Conservation (phyloP, 2,888 invertebrate genomes). For the Scelioninae gen. 2 region DNA sequence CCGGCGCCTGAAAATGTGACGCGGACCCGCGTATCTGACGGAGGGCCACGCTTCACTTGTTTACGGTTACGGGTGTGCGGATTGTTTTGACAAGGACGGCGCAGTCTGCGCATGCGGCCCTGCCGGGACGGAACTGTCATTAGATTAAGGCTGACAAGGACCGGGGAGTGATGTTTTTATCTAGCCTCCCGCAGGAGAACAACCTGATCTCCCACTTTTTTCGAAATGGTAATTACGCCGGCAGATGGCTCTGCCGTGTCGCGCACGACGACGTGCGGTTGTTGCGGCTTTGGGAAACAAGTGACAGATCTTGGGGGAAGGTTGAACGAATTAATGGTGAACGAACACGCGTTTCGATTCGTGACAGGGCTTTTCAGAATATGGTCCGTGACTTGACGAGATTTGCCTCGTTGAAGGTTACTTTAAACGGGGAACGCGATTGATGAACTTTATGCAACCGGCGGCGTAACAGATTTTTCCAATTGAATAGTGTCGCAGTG, state of each 20-base stretch:
- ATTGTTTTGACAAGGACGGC: slow-evolving; percentile 15
- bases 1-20: background rate
- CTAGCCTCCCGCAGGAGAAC: slow-evolving; percentile 44
- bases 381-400: too few relatives aligned
- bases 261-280: slow-evolving; percentile 21
- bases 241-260: slow-evolving; percentile 33
- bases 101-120: slow-evolving; percentile 13
- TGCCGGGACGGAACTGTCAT: slow-evolving; percentile 23
- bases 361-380: too few relatives aligned
- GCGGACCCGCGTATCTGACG: background rate
- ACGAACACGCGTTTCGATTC: too few relatives aligned
- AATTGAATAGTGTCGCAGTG: too few relatives aligned
- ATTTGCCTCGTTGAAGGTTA: too few relatives aligned
- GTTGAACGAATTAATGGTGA: background rate
- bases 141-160: slow-evolving; percentile 25
- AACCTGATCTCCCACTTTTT: slow-evolving; percentile 46
- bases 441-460: too few relatives aligned
- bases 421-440: too few relatives aligned
- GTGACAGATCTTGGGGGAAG: slow-evolving; percentile 10
- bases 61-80: slow-evolving; percentile 5
- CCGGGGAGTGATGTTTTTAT: slow-evolving; percentile 44
- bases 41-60: too few relatives aligned
- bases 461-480: too few relatives aligned
- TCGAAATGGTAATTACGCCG: slow-evolving; percentile 48
- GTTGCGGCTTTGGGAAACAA: slow-evolving; percentile 1